A percentile compares a stretch with the other conserved stretches of the same genome.
Evolutionary conservation across 1,140 invertebrate species (phyloP).

Genomic region (Probaryconus sp.): DNA sequence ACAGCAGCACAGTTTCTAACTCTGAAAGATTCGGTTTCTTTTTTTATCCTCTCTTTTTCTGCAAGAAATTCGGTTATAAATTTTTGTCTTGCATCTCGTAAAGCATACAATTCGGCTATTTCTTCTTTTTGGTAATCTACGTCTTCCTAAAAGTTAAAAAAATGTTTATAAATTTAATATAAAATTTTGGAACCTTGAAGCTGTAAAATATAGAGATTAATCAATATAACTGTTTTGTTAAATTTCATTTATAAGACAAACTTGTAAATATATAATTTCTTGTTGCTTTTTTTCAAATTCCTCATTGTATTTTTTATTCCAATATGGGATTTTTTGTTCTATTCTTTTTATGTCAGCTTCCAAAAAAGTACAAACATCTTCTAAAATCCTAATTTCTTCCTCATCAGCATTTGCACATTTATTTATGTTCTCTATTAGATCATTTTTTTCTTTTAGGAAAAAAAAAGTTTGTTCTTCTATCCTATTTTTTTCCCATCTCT

Average conservation of each 20-base stretch:
- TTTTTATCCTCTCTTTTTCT: conserved; percentile 33
- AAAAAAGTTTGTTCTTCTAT: conserved; percentile 59
- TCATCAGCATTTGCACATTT: conserved; percentile 34
- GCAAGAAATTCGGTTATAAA: conserved; percentile 59
- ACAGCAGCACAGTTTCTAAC: conserved; percentile 59
- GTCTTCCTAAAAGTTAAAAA: conserved; percentile 63
- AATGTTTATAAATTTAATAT: conserved; percentile 16
- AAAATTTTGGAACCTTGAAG: background rate
- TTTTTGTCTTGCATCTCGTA: conserved; percentile 47
- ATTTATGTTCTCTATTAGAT: conserved; percentile 43
- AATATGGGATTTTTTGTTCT: conserved; percentile 60
- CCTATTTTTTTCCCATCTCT: conserved; percentile 62
- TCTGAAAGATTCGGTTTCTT: conserved; percentile 49
- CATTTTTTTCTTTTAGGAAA: conserved; percentile 35
- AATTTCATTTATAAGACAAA: conserved; percentile 23
- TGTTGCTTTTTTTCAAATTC: conserved; percentile 60
- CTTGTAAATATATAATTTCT: conserved; percentile 64
- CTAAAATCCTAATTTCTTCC: conserved; percentile 56
- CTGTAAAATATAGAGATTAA: background rate
- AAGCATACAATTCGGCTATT: conserved; percentile 44
- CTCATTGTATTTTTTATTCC: conserved; percentile 62
- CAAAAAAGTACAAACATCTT: conserved; percentile 52
- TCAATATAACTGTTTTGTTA: too few species aligned
- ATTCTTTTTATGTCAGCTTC: conserved; percentile 45
- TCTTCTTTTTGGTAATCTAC: conserved; percentile 61